phyloP scores from a whole-genome alignment of 2,888 invertebrate genomes.

The Dolomedes plantarius region DNA sequence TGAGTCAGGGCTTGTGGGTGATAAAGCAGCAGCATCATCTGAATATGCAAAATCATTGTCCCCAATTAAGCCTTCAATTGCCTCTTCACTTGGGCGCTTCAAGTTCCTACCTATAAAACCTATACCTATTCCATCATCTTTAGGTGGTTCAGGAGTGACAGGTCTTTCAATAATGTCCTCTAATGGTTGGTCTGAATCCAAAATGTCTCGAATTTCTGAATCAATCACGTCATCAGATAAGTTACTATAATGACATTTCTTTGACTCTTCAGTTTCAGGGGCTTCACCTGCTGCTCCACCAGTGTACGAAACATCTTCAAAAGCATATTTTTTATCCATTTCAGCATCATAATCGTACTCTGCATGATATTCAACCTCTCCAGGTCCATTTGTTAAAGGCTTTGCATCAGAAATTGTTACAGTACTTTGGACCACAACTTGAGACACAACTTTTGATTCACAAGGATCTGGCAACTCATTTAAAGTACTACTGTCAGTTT shows the following conservation, averaged over 20 bases:
- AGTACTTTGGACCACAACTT: background rate
- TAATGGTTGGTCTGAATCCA: slow-evolving; percentile 47
- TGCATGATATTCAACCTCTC: slow-evolving; percentile 61
- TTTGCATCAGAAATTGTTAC: background rate
- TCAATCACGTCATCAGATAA: slow-evolving; percentile 57
- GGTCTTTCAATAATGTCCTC: slow-evolving; percentile 69
- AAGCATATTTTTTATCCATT: background rate
- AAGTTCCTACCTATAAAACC: background rate
- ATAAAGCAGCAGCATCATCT: slow-evolving; percentile 27
- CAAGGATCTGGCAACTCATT: background rate
- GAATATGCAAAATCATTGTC: background rate
- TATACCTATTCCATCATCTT: too few relatives aligned
- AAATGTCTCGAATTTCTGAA: slow-evolving; percentile 58
- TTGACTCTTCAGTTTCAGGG: slow-evolving; percentile 1
- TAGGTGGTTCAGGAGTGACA: slow-evolving; percentile 61
- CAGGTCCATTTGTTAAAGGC: slow-evolving; percentile 62
- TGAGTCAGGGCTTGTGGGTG: slow-evolving; percentile 42
- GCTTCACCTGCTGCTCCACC: background rate
- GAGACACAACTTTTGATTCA: background rate
- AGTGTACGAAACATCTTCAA: background rate
- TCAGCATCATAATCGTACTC: slow-evolving; percentile 60
- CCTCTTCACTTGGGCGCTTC: background rate
- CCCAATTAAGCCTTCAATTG: background rate
- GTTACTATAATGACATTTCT: slow-evolving; percentile 43
- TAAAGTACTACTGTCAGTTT: background rate